A percentile compares a stretch with the other conserved stretches of the same genome.
These are phyloP conservation scores for Oceanodroma leucorhoa DNA, from an alignment of 2,797 vertebrate genomes.

Conservation along the genomic window DNA sequence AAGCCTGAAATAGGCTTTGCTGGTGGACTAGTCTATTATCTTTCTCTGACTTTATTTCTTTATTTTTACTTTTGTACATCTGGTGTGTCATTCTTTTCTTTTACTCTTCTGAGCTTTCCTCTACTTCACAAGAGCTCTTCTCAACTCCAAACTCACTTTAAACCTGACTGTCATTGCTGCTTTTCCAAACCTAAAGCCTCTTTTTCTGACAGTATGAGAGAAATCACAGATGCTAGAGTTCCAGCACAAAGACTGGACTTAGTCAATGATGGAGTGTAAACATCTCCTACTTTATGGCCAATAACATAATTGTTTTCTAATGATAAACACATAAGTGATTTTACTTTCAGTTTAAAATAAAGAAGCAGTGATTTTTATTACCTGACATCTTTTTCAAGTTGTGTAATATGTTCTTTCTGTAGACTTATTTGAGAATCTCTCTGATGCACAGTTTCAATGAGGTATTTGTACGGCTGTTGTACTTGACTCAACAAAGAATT, in stretches of 20 bases:
- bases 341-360: background rate
- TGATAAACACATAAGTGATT: background rate
- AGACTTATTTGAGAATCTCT: constrained; percentile 85
- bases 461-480: constrained; percentile 93
- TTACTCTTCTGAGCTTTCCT: background rate
- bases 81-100: background rate
- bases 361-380: constrained; percentile 61
- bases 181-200: background rate
- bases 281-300: background rate
- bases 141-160: background rate
- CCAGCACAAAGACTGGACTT: background rate
- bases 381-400: constrained; percentile 88
- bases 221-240: background rate
- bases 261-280: background rate
- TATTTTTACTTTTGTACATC: background rate
- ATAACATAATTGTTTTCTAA: background rate
- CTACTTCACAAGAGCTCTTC: background rate
- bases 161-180: background rate
- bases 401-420: constrained; percentile 79
- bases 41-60: background rate
- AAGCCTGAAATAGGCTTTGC: background rate
- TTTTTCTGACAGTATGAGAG: background rate
- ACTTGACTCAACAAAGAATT: constrained; percentile 88
- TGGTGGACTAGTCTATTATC: background rate
- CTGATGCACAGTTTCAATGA: constrained; percentile 89